Conservation (phyloP, 2,113 vertebrate genomes). For the Alethe diademata region DNA sequence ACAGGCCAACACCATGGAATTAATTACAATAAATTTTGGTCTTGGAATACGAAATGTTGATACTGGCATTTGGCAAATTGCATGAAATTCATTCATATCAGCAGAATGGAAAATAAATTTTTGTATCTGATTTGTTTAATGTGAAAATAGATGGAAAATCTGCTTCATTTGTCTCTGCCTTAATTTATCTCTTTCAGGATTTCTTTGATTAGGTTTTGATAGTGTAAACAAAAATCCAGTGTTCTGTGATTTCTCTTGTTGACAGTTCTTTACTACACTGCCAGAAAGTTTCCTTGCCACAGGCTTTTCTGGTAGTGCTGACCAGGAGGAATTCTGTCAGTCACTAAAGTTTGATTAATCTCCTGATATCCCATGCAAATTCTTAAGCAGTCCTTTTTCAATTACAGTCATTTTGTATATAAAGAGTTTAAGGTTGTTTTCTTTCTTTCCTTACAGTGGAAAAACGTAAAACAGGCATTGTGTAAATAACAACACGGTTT, state of each 20-base stretch:
- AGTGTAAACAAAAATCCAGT: background rate
- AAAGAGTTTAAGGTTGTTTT: background rate
- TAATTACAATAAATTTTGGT: background rate
- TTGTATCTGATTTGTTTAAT: background rate
- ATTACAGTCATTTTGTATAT: background rate
- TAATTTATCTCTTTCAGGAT: background rate
- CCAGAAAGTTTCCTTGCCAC: slow-evolving; percentile 10
- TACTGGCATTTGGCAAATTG: background rate
- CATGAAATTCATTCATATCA: background rate
- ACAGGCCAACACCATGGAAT: background rate
- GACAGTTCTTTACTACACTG: background rate
- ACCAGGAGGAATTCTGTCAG: background rate
- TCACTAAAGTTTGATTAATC: background rate
- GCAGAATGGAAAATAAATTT: background rate
- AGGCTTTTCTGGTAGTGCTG: background rate
- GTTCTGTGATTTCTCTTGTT: slow-evolving; percentile 7
- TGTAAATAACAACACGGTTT: slow-evolving; percentile 23
- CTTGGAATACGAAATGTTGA: background rate
- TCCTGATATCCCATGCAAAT: background rate
- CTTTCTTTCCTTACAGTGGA: background rate
- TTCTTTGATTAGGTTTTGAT: slow-evolving; percentile 6
- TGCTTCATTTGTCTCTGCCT: slow-evolving; percentile 14
- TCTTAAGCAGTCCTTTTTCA: background rate
- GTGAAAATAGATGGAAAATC: background rate
- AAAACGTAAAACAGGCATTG: background rate